Base-by-base conservation (phyloP, 2,888 invertebrate genomes). In the Theodoxus fluviatilis region DNA sequence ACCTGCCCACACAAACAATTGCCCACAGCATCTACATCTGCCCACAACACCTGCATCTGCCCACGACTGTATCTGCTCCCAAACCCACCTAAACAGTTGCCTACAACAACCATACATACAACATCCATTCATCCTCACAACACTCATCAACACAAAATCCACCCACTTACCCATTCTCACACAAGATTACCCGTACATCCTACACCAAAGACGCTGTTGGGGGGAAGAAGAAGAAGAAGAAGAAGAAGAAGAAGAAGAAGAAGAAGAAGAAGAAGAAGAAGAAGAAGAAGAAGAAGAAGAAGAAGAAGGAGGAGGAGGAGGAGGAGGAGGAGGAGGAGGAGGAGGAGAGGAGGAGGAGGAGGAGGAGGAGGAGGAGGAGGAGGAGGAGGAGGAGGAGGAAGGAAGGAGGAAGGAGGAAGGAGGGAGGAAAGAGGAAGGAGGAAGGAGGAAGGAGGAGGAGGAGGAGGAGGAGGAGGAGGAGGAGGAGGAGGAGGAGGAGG, bases 251-350 rank as follows among this genome's bases (percentile, higher is more conserved):
- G 28, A 22, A 31, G 35, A 22, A 64, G 12, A 37, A 37, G 38
- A 31, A 40, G 43, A 35, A 64, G 64, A 38, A 64, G 37, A 64
- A 33, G 38, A 37, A 64, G 65, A 64, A 37, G 65, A 37, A 61
- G 61, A 61, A 61, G 61, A 22, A 61, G 61, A 22, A 61, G 61
- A 33, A 61, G 61, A 33, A 61, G 61, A 22, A 61, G 33, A 22
- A 61, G 61, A 22, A 61, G 61, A 33, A 61, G 33, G 22, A 61
- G 61, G 22, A 61, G 61, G 22, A 61, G 61, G 22, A 61, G 61
- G 22, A 61, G 61, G 22, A 61, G 35, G 31, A 33, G 35, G 31
- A 61, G 61, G 35, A 61, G 35, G 22, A 61, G 33, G 22, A 61
- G 61, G 22, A 61, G 61, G 22, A 61, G 64, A 61, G 31, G 61